A percentile compares a stretch with the other conserved stretches of the same genome.
Conservation (phyloP, 2,888 invertebrate genomes). For the Resseliella maxima region DNA sequence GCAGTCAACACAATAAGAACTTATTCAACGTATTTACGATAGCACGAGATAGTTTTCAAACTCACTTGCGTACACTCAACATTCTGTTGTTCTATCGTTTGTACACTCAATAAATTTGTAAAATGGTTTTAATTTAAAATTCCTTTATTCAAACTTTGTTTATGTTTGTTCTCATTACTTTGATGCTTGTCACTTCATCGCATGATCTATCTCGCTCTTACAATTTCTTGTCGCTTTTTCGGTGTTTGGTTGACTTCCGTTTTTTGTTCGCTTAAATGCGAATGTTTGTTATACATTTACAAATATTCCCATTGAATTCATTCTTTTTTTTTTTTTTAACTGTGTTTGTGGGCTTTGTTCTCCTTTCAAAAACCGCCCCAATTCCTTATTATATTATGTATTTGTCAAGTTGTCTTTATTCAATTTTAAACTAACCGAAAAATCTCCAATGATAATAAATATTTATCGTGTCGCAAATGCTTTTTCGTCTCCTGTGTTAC, state of each 20-base stretch:
- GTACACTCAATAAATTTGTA: constrained; percentile 23
- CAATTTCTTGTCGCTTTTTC: background rate
- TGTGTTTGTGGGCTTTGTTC: constrained; percentile 32
- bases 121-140: constrained; percentile 36
- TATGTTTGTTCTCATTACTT: background rate
- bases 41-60: constrained; percentile 15
- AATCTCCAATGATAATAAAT: constrained; percentile 40
- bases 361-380: background rate
- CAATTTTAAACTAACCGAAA: constrained; percentile 4
- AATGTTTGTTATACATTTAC: background rate
- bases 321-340: background rate
- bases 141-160: constrained; percentile 15
- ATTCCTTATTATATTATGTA: background rate
- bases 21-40: too few species aligned
- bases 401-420: background rate
- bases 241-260: background rate
- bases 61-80: background rate
- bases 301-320: background rate
- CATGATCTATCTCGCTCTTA: too few species aligned
- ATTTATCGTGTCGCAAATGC: constrained; percentile 6
- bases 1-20: too few species aligned
- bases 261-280: background rate
- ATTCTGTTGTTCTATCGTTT: background rate
- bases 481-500: background rate
- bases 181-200: background rate